A percentile compares a stretch with the other conserved stretches of the same genome.
These are phyloP conservation scores for Castor canadensis DNA, from an alignment of 2,113 vertebrate genomes.

Conservation along the genomic window DNA sequence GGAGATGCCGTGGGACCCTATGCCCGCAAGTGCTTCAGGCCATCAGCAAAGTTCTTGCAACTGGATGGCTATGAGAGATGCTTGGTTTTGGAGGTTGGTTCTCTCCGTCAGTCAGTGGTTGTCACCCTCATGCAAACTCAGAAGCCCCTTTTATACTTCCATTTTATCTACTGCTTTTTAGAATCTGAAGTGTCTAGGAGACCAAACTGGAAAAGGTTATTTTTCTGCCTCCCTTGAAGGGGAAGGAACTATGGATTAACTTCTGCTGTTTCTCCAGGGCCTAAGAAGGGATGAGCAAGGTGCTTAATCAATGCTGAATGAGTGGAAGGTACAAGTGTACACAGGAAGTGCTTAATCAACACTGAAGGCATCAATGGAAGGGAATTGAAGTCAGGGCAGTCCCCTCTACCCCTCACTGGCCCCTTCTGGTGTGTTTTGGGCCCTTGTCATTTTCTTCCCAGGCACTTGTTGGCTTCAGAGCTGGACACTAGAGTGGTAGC, in stretches of 20 bases:
- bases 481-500: not conserved
- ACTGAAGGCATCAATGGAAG: not conserved
- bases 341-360: not conserved
- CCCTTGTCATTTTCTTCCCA: not conserved
- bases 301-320: not conserved
- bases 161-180: accelerated
- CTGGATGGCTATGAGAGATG: too few relatives aligned
- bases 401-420: too few relatives aligned
- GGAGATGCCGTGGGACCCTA: too few relatives aligned
- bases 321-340: not conserved
- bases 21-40: not conserved
- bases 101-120: not conserved
- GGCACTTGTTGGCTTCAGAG: not conserved
- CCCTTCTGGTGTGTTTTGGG: too few relatives aligned
- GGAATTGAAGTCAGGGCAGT: too few relatives aligned
- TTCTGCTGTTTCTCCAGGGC: not conserved
- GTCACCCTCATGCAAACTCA: too few relatives aligned
- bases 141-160: too few relatives aligned
- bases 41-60: not conserved
- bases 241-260: too few relatives aligned
- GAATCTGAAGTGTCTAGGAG: not conserved
- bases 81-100: not conserved
- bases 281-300: not conserved
- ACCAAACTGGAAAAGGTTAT: accelerated
- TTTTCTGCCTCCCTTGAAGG: not conserved